Percentiles rank a stretch among this genome's conserved stretches.
These are phyloP conservation scores for Tortricodes alternella DNA, from an alignment of 2,888 invertebrate species.

Conservation along the genomic window DNA sequence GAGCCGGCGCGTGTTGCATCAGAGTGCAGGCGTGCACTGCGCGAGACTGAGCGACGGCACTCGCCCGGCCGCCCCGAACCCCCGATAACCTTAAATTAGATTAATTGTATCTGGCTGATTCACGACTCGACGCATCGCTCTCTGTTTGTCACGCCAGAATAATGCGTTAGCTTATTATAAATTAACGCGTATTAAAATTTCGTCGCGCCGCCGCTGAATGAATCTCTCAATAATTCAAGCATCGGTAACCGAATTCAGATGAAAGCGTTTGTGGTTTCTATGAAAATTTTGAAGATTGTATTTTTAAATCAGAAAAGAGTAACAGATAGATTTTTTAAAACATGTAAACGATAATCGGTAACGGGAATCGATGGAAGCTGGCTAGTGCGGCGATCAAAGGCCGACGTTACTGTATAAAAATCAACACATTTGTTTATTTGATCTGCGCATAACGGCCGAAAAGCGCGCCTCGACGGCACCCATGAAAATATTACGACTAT, in stretches of 20 bases:
- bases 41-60: slow-evolving; percentile 79
- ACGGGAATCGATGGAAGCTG: slow-evolving; percentile 55
- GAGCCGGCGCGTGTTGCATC: slow-evolving; percentile 27
- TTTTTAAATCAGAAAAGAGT: slow-evolving; percentile 7
- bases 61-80: slow-evolving; percentile 63
- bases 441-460: slow-evolving; percentile 66
- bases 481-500: slow-evolving; percentile 76
- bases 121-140: slow-evolving; percentile 62
- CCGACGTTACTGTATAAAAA: slow-evolving; percentile 72
- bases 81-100: slow-evolving; percentile 81
- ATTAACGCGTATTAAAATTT: slow-evolving; percentile 36
- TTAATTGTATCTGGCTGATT: slow-evolving; percentile 81
- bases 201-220: slow-evolving; percentile 51
- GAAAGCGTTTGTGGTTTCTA: not conserved
- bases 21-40: slow-evolving; percentile 53
- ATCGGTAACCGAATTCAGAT: not conserved
- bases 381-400: slow-evolving; percentile 50
- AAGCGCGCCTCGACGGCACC: slow-evolving; percentile 70
- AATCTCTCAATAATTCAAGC: slow-evolving; percentile 43
- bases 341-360: slow-evolving; percentile 47
- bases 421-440: slow-evolving; percentile 77
- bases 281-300: not conserved
- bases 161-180: slow-evolving; percentile 64
- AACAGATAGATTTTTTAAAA: slow-evolving; percentile 32
- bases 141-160: slow-evolving; percentile 69